Evolutionary conservation across 2,113 vertebrate genomes (phyloP).

Genomic region (Regulus satrapa): DNA sequence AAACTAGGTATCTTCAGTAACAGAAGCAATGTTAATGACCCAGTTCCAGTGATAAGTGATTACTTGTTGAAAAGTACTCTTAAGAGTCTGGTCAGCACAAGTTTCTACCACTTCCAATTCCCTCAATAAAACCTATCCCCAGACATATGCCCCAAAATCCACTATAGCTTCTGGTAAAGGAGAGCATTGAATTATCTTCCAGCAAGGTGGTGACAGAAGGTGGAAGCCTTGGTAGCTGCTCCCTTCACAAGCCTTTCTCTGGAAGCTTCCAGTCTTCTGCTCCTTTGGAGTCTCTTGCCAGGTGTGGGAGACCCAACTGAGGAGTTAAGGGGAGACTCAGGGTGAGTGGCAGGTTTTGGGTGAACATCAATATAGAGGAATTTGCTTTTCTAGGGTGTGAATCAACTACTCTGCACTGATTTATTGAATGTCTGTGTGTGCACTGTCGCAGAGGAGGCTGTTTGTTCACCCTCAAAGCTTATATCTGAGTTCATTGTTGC

Average conservation of each 20-base stretch:
- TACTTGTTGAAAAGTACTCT: not conserved
- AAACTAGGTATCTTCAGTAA: not conserved
- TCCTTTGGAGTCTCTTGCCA: not conserved
- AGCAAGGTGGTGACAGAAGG: not conserved
- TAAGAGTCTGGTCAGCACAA: not conserved
- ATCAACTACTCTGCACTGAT: not conserved
- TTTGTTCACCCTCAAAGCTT: not conserved
- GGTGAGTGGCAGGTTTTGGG: not conserved
- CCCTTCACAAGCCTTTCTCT: not conserved
- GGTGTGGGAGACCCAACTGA: not conserved
- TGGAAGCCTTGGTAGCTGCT: not conserved
- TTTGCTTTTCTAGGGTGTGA: not conserved
- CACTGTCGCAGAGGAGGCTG: not conserved
- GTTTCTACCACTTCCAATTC: not conserved
- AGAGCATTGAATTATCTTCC: not conserved
- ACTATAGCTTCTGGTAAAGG: not conserved
- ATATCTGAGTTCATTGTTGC: rapidly evolving
- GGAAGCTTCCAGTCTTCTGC: not conserved
- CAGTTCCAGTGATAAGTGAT: not conserved
- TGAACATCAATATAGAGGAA: not conserved
- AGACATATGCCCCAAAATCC: not conserved
- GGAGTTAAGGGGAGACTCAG: not conserved
- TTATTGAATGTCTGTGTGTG: not conserved
- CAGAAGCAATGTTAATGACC: not conserved
- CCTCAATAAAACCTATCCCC: not conserved